A percentile compares a stretch with the other conserved stretches of the same genome.
Evolutionary conservation across 2,797 vertebrate genomes (phyloP).

Genomic region (Pipistrellus pipistrellus): DNA sequence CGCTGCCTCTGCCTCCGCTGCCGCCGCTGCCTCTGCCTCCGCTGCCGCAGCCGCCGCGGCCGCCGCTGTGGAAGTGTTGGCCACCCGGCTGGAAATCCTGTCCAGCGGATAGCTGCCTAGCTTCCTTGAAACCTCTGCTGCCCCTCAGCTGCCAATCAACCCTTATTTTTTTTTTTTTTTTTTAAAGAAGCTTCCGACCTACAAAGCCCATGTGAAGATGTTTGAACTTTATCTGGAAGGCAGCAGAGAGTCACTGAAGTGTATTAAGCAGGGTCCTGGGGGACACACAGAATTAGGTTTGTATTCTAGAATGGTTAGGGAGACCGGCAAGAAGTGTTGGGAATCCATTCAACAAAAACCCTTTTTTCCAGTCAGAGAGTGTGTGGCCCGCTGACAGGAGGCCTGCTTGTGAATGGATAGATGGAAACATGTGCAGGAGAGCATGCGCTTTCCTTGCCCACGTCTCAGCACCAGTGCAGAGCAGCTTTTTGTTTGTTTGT

Average conservation of each 20-base stretch:
- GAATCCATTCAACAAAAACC: not conserved
- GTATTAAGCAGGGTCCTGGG: not conserved
- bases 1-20: too few relatives aligned
- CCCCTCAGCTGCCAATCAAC: too few relatives aligned
- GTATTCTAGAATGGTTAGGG: slow-evolving; percentile 2
- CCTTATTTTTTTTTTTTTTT: too few relatives aligned
- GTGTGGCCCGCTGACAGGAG: not conserved
- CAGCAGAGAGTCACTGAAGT: not conserved
- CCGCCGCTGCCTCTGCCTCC: too few relatives aligned
- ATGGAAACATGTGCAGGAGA: not conserved
- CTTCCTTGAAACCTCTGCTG: too few relatives aligned
- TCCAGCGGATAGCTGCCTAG: too few relatives aligned
- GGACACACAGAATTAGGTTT: slow-evolving; percentile 32
- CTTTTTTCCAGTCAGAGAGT: not conserved
- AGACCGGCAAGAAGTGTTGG: not conserved
- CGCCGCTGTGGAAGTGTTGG: too few relatives aligned
- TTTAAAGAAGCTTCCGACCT: not conserved
- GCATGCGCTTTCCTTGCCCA: not conserved
- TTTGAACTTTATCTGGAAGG: slow-evolving; percentile 32
- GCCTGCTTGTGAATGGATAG: not conserved
- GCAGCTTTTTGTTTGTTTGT: not conserved
- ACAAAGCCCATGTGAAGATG: not conserved
- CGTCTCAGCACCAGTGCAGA: not conserved
- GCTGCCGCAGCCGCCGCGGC: too few relatives aligned
- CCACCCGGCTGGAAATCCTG: too few relatives aligned